These are phyloP conservation scores for Fistularia commersonii DNA, from an alignment of 2,797 vertebrate species.

Conservation along the genomic window DNA sequence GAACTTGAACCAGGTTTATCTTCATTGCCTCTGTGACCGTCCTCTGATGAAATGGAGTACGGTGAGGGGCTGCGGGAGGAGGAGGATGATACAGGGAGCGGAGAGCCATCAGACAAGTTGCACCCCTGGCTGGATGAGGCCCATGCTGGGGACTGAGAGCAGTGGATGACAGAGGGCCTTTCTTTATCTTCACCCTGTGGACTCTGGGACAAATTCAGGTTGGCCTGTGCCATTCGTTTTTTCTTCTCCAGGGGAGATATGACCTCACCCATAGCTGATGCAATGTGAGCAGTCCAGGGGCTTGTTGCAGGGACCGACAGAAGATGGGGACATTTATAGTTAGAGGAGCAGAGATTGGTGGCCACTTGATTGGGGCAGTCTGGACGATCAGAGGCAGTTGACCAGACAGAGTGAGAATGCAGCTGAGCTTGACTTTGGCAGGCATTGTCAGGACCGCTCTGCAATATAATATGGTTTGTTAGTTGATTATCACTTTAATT, in stretches of 20 bases:
- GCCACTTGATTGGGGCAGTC: conserved; percentile 35
- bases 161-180: conserved; percentile 59
- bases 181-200: conserved; percentile 57
- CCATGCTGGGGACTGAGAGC: conserved; percentile 58
- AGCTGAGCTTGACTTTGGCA: conserved; percentile 48
- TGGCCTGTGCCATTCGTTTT: conserved; percentile 89
- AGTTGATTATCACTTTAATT: neutral
- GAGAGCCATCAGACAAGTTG: conserved; percentile 67
- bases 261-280: conserved; percentile 74
- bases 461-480: conserved; percentile 14
- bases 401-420: conserved; percentile 56
- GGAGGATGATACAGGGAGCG: conserved; percentile 56
- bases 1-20: conserved; percentile 41
- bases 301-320: conserved; percentile 63
- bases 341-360: conserved; percentile 29
- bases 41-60: conserved; percentile 72
- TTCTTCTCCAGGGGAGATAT: conserved; percentile 96
- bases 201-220: conserved; percentile 58
- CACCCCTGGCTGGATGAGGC: conserved; percentile 46
- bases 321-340: conserved; percentile 51
- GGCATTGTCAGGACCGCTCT: conserved; percentile 49
- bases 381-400: conserved; percentile 37
- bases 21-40: conserved; percentile 41
- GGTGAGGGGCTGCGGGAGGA: conserved; percentile 71
- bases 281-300: conserved; percentile 51